These are phyloP conservation scores for Episyrphus balteatus DNA, from an alignment of 1,140 invertebrate genomes.

Conservation along the genomic window DNA sequence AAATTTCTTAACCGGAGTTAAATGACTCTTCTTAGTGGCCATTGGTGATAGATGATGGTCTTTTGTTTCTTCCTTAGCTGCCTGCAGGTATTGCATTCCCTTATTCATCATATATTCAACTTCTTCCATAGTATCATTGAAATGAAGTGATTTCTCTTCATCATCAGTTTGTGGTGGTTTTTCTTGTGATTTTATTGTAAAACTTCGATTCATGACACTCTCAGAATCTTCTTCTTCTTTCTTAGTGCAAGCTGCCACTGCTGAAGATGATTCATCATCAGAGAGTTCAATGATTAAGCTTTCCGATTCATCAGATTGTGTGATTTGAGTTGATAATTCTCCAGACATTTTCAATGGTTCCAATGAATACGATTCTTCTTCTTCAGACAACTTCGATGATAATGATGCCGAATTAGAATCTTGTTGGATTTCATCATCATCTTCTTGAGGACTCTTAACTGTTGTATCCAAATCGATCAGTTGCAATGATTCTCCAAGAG, in stretches of 20 bases:
- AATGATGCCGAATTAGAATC: no score
- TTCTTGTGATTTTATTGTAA: constrained; percentile 3
- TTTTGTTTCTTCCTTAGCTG: not conserved
- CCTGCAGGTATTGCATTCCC: constrained; percentile 23
- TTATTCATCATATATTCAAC: constrained; percentile 36
- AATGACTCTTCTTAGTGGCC: not conserved
- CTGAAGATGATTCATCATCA: not conserved
- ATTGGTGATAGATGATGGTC: not conserved
- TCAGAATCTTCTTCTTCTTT: constrained; percentile 6
- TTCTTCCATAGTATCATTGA: constrained; percentile 38
- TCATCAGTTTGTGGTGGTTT: constrained; percentile 2
- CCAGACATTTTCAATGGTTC: no score
- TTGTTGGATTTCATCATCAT: no score
- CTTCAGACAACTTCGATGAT: no score
- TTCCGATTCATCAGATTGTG: no score
- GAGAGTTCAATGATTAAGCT: not conserved
- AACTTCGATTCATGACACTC: constrained; percentile 19
- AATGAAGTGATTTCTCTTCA: constrained; percentile 18
- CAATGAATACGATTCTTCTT: no score
- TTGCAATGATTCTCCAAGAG: no score
- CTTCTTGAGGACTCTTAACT: no score
- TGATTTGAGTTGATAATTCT: no score
- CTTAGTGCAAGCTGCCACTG: not conserved
- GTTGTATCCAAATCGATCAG: no score
- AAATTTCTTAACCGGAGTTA: constrained; percentile 4